A percentile compares a stretch with the other conserved stretches of the same genome.
Conservation (phyloP, 2,113 vertebrate species). For the Gambusia holbrooki region DNA sequence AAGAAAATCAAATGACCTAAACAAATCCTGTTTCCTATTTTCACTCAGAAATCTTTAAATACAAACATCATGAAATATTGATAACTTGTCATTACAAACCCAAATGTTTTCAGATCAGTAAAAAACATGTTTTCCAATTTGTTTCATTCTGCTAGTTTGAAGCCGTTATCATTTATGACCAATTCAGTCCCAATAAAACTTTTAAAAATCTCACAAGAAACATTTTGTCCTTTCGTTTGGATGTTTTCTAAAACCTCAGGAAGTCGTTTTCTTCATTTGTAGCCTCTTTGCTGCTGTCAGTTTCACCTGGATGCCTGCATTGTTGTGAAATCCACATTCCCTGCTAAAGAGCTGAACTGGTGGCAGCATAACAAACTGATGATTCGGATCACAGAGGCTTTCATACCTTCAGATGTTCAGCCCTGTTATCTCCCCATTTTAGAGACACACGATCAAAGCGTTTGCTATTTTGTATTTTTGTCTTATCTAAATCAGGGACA, state of each 20-base stretch:
- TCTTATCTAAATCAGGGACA: neutral
- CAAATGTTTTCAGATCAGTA: too few species aligned
- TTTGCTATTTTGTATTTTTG: neutral
- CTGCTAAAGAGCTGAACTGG: conserved; percentile 11
- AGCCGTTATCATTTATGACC: neutral
- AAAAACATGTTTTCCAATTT: too few species aligned
- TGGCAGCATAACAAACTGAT: neutral
- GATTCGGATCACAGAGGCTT: conserved; percentile 9
- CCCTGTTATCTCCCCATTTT: neutral
- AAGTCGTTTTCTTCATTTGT: neutral
- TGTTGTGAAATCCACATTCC: neutral
- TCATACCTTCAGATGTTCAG: neutral
- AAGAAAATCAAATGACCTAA: too few species aligned
- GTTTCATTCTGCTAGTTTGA: too few species aligned
- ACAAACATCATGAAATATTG: too few species aligned
- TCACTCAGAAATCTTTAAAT: too few species aligned
- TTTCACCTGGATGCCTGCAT: neutral
- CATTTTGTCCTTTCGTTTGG: neutral
- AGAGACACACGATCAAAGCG: neutral
- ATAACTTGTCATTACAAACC: too few species aligned
- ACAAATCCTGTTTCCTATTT: too few species aligned
- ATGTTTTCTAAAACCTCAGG: neutral
- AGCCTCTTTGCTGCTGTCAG: conserved; percentile 17
- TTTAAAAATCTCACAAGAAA: neutral
- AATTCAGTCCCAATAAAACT: neutral